These are phyloP conservation scores for Hydractinia symbiolongicarpus DNA, from an alignment of 30 jellyfish, hydroid and myxozoan species.

Conservation along the genomic window DNA sequence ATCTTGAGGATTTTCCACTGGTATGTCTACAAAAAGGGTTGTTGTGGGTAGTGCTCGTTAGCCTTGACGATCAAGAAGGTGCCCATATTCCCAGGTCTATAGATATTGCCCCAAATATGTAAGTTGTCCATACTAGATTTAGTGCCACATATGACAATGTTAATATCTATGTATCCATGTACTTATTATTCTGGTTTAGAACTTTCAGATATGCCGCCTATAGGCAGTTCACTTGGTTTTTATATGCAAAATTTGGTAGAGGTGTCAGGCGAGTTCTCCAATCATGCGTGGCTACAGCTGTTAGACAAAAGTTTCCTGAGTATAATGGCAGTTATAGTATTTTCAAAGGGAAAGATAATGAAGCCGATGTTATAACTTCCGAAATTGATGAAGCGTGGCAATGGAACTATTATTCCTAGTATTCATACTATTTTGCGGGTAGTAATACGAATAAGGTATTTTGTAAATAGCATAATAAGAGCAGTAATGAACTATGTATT, in stretches of 20 bases:
- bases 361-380: conserved; percentile 5
- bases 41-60: conserved; percentile 2
- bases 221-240: not conserved
- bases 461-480: too few relatives aligned
- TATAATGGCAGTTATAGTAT: not conserved
- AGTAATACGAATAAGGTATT: too few relatives aligned
- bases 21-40: not conserved
- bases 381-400: not conserved
- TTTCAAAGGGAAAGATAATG: not conserved
- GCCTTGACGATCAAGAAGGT: not conserved
- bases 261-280: conserved; percentile 8
- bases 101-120: not conserved
- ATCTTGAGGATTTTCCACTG: not conserved
- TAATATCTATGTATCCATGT: too few relatives aligned
- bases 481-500: too few relatives aligned
- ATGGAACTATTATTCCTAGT: too few relatives aligned
- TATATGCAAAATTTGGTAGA: not conserved
- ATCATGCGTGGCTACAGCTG: not conserved
- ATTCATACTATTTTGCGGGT: too few relatives aligned
- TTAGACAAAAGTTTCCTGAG: conserved; percentile 5
- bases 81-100: conserved; percentile 1
- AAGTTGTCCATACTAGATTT: too few relatives aligned
- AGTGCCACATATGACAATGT: too few relatives aligned
- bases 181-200: too few relatives aligned
- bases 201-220: too few relatives aligned